Percentiles rank a stretch among this genome's conserved stretches.
These are phyloP conservation scores for Archaeoteleia sp. DNA, from an alignment of 2,888 invertebrate species.

Conservation along the genomic window DNA sequence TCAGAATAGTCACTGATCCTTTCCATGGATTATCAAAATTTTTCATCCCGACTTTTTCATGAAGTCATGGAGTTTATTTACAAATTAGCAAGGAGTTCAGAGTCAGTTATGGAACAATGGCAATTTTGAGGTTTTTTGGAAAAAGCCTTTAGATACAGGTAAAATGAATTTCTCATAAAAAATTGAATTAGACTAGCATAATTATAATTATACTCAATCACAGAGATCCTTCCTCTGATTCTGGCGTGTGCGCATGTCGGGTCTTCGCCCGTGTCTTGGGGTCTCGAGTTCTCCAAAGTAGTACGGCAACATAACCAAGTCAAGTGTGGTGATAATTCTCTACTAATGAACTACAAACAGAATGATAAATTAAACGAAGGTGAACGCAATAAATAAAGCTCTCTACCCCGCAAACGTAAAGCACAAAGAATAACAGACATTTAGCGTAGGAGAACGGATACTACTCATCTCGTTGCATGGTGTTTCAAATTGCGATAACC, in stretches of 20 bases:
- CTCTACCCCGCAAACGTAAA: slow-evolving; percentile 80
- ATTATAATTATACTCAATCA: slow-evolving; percentile 70
- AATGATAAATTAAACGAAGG: slow-evolving; percentile 65
- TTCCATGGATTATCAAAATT: too few species aligned
- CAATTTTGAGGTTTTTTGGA: too few species aligned
- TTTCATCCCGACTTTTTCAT: too few species aligned
- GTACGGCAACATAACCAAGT: slow-evolving; percentile 67
- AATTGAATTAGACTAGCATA: slow-evolving; percentile 20
- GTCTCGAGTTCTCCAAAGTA: slow-evolving; percentile 72
- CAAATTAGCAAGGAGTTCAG: too few species aligned
- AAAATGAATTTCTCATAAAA: too few species aligned
- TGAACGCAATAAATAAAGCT: slow-evolving; percentile 76
- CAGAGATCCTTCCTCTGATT: slow-evolving; percentile 66
- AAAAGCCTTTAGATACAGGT: too few species aligned
- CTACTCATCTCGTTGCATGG: slow-evolving; percentile 46
- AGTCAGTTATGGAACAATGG: too few species aligned
- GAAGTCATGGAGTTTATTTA: too few species aligned
- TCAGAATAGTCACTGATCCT: too few species aligned
- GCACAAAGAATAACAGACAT: slow-evolving; percentile 69
- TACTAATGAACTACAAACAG: slow-evolving; percentile 71
- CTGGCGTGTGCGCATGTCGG: slow-evolving; percentile 68
- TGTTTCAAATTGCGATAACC: slow-evolving; percentile 38
- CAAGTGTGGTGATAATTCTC: slow-evolving; percentile 71
- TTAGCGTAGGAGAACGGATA: slow-evolving; percentile 46
- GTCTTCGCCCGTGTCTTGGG: slow-evolving; percentile 68